Evolutionary conservation across 1,140 invertebrate genomes (phyloP).

Genomic region (Charaxes varanes): DNA sequence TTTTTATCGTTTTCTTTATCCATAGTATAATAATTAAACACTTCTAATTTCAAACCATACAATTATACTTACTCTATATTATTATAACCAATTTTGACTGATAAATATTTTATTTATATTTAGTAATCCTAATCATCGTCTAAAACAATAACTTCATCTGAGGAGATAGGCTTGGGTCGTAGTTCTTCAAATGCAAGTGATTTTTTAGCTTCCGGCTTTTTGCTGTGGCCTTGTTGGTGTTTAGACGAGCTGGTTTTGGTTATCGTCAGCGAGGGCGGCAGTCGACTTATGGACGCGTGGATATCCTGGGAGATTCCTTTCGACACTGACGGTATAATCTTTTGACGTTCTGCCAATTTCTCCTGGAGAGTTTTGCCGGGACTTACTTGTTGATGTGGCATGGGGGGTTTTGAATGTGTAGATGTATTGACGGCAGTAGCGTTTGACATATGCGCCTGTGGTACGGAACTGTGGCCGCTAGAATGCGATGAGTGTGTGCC

Average conservation of each 20-base stretch:
- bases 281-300: slow-evolving; percentile 56
- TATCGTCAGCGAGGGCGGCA: slow-evolving; percentile 66
- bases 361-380: slow-evolving; percentile 77
- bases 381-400: slow-evolving; percentile 62
- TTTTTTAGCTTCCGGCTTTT: slow-evolving; percentile 52
- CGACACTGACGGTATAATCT: slow-evolving; percentile 45
- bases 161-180: slow-evolving; percentile 51
- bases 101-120: not conserved
- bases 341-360: slow-evolving; percentile 77
- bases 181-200: slow-evolving; percentile 39
- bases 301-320: slow-evolving; percentile 39
- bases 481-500: slow-evolving; percentile 20
- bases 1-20: too few relatives aligned
- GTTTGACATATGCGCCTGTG: slow-evolving; percentile 54
- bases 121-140: slow-evolving; percentile 53
- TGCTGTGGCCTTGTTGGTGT: slow-evolving; percentile 27
- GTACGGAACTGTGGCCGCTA: slow-evolving; percentile 26
- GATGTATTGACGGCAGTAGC: slow-evolving; percentile 35
- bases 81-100: too few relatives aligned
- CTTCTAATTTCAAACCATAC: too few relatives aligned
- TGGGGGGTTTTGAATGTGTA: slow-evolving; percentile 52
- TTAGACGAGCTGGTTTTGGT: slow-evolving; percentile 53
- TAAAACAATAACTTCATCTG: slow-evolving; percentile 65
- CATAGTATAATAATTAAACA: too few relatives aligned
- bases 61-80: too few relatives aligned